Conservation (phyloP, 2,113 vertebrate genomes). For the Melanostigma gelatinosum region DNA sequence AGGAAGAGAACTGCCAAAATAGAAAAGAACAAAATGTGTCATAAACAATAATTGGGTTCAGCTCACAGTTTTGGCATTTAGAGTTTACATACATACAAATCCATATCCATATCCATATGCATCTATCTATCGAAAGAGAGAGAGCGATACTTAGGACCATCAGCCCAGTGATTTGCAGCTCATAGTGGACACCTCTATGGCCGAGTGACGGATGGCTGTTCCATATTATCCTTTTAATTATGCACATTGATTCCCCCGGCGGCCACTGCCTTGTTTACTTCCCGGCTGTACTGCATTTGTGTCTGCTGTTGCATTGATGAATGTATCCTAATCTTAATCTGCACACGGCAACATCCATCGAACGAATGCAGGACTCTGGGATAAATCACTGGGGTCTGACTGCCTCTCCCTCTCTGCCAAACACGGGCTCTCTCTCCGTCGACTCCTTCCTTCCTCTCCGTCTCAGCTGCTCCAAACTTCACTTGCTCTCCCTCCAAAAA, state of each 20-base stretch:
- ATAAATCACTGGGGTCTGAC: conserved; percentile 77
- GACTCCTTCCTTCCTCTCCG: conserved; percentile 4
- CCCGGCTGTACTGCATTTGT: conserved; percentile 84
- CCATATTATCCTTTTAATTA: conserved; percentile 82
- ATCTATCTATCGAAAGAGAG: too few species aligned
- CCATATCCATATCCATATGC: not conserved
- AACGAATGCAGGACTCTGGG: conserved; percentile 77
- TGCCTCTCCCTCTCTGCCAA: conserved; percentile 46
- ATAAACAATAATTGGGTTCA: not conserved
- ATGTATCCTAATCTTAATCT: conserved; percentile 85
- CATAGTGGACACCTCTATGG: conserved; percentile 56
- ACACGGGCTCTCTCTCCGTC: conserved; percentile 34
- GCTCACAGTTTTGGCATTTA: not conserved
- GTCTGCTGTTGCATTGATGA: conserved; percentile 84
- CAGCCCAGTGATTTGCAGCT: conserved; percentile 35
- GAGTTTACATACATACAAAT: not conserved
- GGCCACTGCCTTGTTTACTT: conserved; percentile 82
- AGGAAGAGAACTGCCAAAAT: not conserved
- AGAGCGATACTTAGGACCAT: not conserved
- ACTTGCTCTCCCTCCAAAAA: conserved; percentile 1
- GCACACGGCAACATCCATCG: conserved; percentile 73
- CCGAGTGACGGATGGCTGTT: conserved; percentile 73
- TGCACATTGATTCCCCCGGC: conserved; percentile 79
- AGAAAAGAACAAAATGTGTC: not conserved
- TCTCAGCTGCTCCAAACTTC: conserved; percentile 21